Evolutionary conservation across 2,888 invertebrate species (phyloP), one percentile per base, ranked within the genome.

Genomic region (Platycnemis pennipes): DNA sequence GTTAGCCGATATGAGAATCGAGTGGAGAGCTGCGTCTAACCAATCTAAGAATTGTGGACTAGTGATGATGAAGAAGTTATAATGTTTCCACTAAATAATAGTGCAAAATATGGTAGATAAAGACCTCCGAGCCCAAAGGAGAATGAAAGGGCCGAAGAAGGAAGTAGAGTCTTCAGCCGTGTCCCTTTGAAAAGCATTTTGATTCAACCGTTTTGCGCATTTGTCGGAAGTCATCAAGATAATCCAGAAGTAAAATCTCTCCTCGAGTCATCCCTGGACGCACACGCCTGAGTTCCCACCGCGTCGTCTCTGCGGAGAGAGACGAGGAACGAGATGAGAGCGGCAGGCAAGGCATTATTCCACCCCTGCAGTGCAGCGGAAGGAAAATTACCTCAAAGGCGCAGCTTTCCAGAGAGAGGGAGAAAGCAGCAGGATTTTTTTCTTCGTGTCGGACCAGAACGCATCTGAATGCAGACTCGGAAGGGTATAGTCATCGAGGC

Each of bases 311-410:
- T 26, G 26, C 31, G 26, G 1, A 37, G 77, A 37, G 5, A 63
- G 0, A 37, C 11, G 77, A 16, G 11, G 37, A 11, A 37, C 13
- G 8, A 37, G 77, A 31, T 77, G 37, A 37, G 77, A 37, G 31
- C 37, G 31, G 77, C 77, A 31, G 77, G 16, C 77, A 37, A 37
- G 37, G 13, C n/a, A 37, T 77, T 37, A 37, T 77, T 37, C 11
- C 77, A 77, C 77, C 31, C 37, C 77, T 77, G 77, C 77, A 77
- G 31, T 77, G 77, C 77, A 77, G 13, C 77, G 77, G 77, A 2
- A 37, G 77, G 77, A 77, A 37, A 77, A 77, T 37, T n/a, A 77
- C 4, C 37, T 77, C 77, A 37, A 77, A 77, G 77, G 37, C 37
- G 37, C 31, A 26, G 37, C 77, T 77, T 69, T 63, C 5, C 31